Evolutionary conservation across 2,797 vertebrate genomes (phyloP), one percentile per base, ranked within the genome.

Genomic region (Urophycis tenuis): DNA sequence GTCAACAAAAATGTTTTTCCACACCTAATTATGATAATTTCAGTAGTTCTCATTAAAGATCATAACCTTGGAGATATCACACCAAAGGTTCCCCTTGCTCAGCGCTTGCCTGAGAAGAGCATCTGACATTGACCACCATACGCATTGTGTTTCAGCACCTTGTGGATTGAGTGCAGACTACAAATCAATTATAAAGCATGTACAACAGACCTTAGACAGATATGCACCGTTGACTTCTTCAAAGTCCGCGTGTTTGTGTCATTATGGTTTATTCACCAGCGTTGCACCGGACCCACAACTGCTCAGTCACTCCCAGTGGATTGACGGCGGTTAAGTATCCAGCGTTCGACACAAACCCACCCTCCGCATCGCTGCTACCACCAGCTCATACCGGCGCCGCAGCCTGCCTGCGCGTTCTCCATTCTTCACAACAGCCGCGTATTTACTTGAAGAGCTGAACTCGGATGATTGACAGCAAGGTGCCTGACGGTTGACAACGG

Each of bases 381-480:
- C 60, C 60, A 29, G n/a, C 60, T 67, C 60, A 29, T 12, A 12
- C 60, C n/a, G 12, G 12, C 60, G 1, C 53, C 22, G 22, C 10
- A 25, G 53, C 60, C 25, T 25, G 60, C 3, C 10, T 29, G 60
- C 60, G 29, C 7, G 60, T 29, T 29, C 9, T 25, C 29, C 14
- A 67, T 67, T 67, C n/a, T 3, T 1, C 60, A 60, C 45, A 53
- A 53, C 45, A 53, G 22, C 53, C 53, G 25, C 25, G 14, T 29
- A 67, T 67, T 67, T 67, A 67, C 60, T 67, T 60, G 53, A 25
- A 25, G 9, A 11, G 11, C 60, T 29, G 60, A 67, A 67, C 60
- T 67, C 71, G 71, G 73, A 74, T 84, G 85, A 90, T 75, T 88
- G 87, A 85, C 87, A 83, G 83, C 77, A 80, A 72, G 81, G 83